Base-by-base conservation (phyloP, 1,140 invertebrate genomes). In the Pseudomyrmex cubaensis region DNA sequence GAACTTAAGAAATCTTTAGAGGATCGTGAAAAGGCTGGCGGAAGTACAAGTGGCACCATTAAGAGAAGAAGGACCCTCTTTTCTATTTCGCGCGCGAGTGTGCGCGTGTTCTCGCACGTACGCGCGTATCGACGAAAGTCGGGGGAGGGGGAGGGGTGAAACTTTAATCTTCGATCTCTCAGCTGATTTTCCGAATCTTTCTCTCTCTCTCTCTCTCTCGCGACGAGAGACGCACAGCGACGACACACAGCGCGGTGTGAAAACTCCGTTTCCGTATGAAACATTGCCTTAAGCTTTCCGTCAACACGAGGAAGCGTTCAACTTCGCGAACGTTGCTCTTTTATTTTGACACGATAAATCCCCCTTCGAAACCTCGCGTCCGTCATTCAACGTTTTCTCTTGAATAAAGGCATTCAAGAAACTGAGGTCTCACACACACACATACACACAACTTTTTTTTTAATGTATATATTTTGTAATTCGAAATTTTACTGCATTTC, bases 41-140 rank as follows among this genome's bases (percentile, higher is more conserved):
- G 76, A 80, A 70, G 66, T 80, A 70, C 76, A 82, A 82, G 70
- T 74, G 70, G 17, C 70, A 59, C 78, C 70, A 82, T 82, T 82
- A 82, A 73, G 59, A 22, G 56, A 80, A 80, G 64, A 78, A 67
- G 75, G 17, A 57, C 54, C 59, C 44, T 61, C 54, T 61, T 70
- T 44, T 80, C 46, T 57, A 80, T 80, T 70, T 70, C 44, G 44
- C 20, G 63, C 76, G 20, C 15, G 44, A n/a, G n/a, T 46, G 50
- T 44, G 25, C 48, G 69, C 20, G 13, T 9, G 35, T 35, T 35
- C 35, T 5, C 35, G 35, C 35, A 59, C 66, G 22, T 69, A 50
- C 46, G 46, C n/a, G 35, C n/a, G 17, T 62, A 63, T 74, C 17
- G 69, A 25, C 54, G 35, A 59, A 50, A 80, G 75, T 48, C 54